Conservation (phyloP, 2,113 vertebrate species). For the Oncorhynchus clarkii region DNA sequence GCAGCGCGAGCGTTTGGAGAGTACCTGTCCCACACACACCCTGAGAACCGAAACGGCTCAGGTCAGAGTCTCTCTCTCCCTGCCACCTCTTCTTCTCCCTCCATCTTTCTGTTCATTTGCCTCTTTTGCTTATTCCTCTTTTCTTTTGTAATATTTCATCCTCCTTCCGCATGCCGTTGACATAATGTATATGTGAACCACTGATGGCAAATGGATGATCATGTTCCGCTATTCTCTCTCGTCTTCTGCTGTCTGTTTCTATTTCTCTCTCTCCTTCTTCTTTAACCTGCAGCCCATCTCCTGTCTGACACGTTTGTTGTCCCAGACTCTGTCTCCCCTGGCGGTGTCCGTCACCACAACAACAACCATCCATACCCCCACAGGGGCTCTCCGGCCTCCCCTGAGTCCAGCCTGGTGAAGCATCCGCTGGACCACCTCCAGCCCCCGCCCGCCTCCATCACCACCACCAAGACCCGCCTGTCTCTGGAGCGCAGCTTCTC, state of each 20-base stretch:
- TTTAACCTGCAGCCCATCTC: slow-evolving; percentile 82
- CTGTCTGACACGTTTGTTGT: slow-evolving; percentile 86
- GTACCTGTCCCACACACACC: slow-evolving; percentile 93
- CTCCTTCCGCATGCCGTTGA: too few species aligned
- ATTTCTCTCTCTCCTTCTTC: slow-evolving; percentile 12
- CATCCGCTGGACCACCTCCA: slow-evolving; percentile 53
- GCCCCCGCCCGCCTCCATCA: slow-evolving; percentile 53
- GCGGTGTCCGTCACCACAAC: slow-evolving; percentile 49
- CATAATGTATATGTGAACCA: too few species aligned
- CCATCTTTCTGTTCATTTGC: slow-evolving; percentile 1
- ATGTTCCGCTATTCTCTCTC: too few species aligned
- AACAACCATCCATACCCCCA: slow-evolving; percentile 16
- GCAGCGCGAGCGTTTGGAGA: slow-evolving; percentile 96
- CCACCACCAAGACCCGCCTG: slow-evolving; percentile 50
- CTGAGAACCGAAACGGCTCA: slow-evolving; percentile 91
- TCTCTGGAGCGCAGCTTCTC: slow-evolving; percentile 85
- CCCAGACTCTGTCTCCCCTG: slow-evolving; percentile 84
- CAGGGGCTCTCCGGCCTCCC: slow-evolving; percentile 40
- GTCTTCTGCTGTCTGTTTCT: not conserved
- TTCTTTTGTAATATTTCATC: not conserved
- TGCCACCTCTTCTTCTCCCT: not conserved
- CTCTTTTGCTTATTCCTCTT: not conserved
- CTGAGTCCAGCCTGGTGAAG: slow-evolving; percentile 51
- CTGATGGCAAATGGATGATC: too few species aligned
- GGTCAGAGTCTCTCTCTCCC: slow-evolving; percentile 74